These are phyloP conservation scores for Argentina silus DNA, from an alignment of 2,797 vertebrate species.

Conservation along the genomic window DNA sequence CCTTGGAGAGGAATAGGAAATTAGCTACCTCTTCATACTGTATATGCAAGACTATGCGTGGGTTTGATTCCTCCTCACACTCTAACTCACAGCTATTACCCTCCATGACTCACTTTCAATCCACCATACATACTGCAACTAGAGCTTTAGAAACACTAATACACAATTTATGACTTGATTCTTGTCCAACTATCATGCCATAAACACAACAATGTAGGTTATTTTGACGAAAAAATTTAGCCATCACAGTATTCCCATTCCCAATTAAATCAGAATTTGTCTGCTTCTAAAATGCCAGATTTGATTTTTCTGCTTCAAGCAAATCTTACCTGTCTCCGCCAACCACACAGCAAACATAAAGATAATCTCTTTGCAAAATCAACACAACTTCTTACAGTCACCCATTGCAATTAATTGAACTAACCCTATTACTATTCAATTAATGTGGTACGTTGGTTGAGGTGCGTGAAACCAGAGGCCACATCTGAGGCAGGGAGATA, in stretches of 20 bases:
- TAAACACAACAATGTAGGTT: constrained; percentile 51
- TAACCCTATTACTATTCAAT: constrained; percentile 36
- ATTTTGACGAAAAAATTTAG: constrained; percentile 57
- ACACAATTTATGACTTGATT: constrained; percentile 39
- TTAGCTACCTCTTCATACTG: constrained; percentile 76
- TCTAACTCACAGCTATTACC: constrained; percentile 63
- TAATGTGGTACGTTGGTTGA: constrained; percentile 23
- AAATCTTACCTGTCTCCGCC: constrained; percentile 47
- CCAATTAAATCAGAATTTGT: constrained; percentile 70
- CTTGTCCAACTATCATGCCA: neutral
- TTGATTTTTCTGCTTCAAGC: constrained; percentile 50
- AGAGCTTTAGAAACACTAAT: constrained; percentile 57
- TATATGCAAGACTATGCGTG: constrained; percentile 68
- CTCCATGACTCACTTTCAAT: constrained; percentile 71
- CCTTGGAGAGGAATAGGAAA: constrained; percentile 77
- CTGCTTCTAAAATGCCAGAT: too few species aligned
- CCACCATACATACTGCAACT: constrained; percentile 56
- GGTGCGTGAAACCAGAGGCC: constrained; percentile 12
- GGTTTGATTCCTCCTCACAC: constrained; percentile 69
- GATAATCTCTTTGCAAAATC: constrained; percentile 58
- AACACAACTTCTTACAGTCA: constrained; percentile 36
- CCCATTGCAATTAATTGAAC: constrained; percentile 34
- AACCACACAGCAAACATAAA: constrained; percentile 45
- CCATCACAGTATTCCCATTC: constrained; percentile 48
- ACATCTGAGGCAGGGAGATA: constrained; percentile 29